phyloP scores from a whole-genome alignment of 2,888 invertebrate genomes.

The Hirtodrosophila alboralis region DNA sequence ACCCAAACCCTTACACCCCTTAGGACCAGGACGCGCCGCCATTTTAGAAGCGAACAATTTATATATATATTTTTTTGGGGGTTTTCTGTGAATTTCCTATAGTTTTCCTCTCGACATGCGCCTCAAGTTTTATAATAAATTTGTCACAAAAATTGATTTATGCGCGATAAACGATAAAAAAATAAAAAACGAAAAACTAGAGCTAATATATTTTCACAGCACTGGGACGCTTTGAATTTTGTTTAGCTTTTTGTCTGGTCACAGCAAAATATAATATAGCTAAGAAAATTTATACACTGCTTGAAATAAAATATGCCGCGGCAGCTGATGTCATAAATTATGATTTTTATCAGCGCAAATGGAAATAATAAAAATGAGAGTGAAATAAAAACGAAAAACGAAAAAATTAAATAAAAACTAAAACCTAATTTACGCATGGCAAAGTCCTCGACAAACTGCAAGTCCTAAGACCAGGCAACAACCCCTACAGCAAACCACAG shows the following conservation, averaged over 20 bases:
- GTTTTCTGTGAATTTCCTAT: slow-evolving; percentile 9
- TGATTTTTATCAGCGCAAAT: slow-evolving; percentile 82
- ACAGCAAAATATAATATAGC: slow-evolving; percentile 1
- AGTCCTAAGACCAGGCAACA: slow-evolving; percentile 36
- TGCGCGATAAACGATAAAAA: slow-evolving; percentile 79
- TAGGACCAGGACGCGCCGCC: slow-evolving; percentile 28
- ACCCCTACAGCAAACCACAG: slow-evolving; percentile 51
- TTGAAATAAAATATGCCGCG: slow-evolving; percentile 69
- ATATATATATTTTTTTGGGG: slow-evolving; percentile 46
- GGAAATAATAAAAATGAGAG: slow-evolving; percentile 72
- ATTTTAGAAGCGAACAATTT: slow-evolving; percentile 46
- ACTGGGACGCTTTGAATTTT: slow-evolving; percentile 3
- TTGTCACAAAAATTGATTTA: slow-evolving; percentile 82
- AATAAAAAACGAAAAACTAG: slow-evolving; percentile 44
- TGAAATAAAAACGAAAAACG: slow-evolving; percentile 38
- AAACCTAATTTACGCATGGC: slow-evolving; percentile 74
- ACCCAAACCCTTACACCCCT: slow-evolving; percentile 29
- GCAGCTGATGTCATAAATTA: slow-evolving; percentile 82
- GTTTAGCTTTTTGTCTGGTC: slow-evolving; percentile 21
- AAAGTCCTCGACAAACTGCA: slow-evolving; percentile 46
- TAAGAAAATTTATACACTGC: slow-evolving; percentile 43
- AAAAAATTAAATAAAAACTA: slow-evolving; percentile 45
- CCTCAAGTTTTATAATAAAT: slow-evolving; percentile 78
- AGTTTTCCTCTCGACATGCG: slow-evolving; percentile 28
- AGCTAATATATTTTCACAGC: slow-evolving; percentile 62